Base-by-base conservation (phyloP, 1,140 invertebrate genomes). In the Sinella curviseta region DNA sequence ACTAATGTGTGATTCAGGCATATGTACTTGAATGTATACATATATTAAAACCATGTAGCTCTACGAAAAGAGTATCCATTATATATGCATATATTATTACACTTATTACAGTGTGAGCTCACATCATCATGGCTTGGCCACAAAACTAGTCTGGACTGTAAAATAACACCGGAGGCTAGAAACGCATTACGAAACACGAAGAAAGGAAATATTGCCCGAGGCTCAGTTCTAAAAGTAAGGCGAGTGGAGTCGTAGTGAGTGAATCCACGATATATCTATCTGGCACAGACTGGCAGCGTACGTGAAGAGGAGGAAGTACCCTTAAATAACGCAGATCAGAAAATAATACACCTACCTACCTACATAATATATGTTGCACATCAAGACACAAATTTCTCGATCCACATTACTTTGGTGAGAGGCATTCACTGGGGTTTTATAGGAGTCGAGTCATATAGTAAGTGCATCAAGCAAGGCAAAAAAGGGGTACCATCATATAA, bases 101-200 rank as follows among this genome's bases (percentile, higher is more conserved):
- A 20, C 20, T 20, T 12, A 48, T 48, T 8, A 12, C 39, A 12
- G 8, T 48, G 39, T 12, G 39, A 48, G 39, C 20, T 48, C 8
- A 48, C 39, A 48, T 48, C 39, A 48, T 20, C 39, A 20, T 48
- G 39, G 39, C 39, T 12, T 48, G 39, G 20, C 39, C 20, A 48
- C 20, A 60, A 60, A 60, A 26, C 57, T n/a, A 60, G 3, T 24
- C 65, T 70, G 30, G 65, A 70, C 31, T 70, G 65, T 70, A 33
- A 33, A 70, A 70, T 33, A 70, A 30, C 31, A 70, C 65, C 65
- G 30, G 26, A 70, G 65, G 65, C 65, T 1, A 65, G 26, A 26
- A 70, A 70, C 65, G 57, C 26, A 70, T 70, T 70, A 70, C 24
- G 65, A 70, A 70, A 33, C 31, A 70, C 65, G 12, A 30, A 70